Base-by-base conservation (phyloP, 1,140 invertebrate species). In the Drosophila bipectinata region DNA sequence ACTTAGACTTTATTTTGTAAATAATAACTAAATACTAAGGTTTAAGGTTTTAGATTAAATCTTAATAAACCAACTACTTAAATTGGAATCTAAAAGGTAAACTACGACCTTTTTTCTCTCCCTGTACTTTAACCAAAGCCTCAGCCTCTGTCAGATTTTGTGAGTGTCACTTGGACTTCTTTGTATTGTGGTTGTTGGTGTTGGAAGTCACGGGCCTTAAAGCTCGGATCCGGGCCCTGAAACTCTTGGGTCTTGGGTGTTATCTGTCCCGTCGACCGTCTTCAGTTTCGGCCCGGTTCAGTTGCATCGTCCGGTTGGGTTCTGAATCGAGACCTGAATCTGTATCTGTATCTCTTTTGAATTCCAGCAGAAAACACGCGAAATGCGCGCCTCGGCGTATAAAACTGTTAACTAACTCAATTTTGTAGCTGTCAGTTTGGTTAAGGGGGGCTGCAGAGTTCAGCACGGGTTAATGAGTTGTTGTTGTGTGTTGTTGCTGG, bases 391-490 rank as follows among this genome's bases (percentile, higher is more conserved):
- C 77, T 69, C 79, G 73, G 79, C 84, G 83, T 90, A 91, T 91
- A 91, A 91, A 91, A 91, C 89, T 90, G 90, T 91, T 91, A 91
- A 91, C 90, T 91, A 91, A 91, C 90, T 91, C 90, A 91, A 91
- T 91, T 91, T 91, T 90, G 85, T 87, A 84, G 85, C 90, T 91
- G 89, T 91, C 90, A 91, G 79, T 90, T 90, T 87, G 80, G 79
- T 63, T 71, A 64, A 51, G 30, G 34, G 34, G 44, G 54, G 59
- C 72, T 79, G 45, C 76, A 80, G 83, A 87, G 81, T 85, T 85
- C 81, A 85, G 81, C 82, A 62, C 82, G 81, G 81, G 81, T 85
- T 85, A 85, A 85, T 85, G 83, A 84, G 83, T 72, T 88, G 84
- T 84, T 88, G 81, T 34, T 79, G 64, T 21, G 66, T 48, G 52